Evolutionary conservation across 2,797 vertebrate species (phyloP).

Genomic region (Ciconia nigra): DNA sequence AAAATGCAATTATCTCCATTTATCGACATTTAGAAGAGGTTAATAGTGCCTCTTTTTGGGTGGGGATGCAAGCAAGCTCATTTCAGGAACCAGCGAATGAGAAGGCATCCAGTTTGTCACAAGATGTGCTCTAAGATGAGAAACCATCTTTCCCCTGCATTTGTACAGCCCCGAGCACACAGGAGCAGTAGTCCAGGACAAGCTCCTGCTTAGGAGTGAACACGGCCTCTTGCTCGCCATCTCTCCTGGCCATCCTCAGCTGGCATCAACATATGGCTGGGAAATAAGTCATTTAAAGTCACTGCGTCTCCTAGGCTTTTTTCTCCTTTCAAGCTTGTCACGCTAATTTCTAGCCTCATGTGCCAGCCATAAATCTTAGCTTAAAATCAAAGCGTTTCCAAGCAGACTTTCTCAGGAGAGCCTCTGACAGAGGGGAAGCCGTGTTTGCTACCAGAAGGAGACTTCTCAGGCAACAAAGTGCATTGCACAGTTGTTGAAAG

Average conservation of each 20-base stretch:
- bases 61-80: not conserved
- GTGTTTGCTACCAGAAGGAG: not conserved
- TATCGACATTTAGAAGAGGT: not conserved
- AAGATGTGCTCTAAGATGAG: not conserved
- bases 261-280: not conserved
- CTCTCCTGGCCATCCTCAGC: not conserved
- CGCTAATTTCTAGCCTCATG: not conserved
- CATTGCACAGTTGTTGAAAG: not conserved
- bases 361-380: not conserved
- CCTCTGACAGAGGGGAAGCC: not conserved
- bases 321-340: not conserved
- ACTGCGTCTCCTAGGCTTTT: not conserved
- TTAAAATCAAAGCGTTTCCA: not conserved
- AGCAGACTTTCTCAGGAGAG: not conserved
- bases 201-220: not conserved
- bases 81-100: not conserved
- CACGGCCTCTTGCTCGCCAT: not conserved
- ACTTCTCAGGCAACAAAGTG: not conserved
- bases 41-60: not conserved
- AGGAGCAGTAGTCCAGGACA: not conserved
- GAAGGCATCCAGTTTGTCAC: not conserved
- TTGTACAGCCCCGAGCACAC: not conserved
- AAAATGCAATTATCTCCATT: not conserved
- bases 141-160: not conserved
- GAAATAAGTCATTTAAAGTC: not conserved